phyloP scores from a whole-genome alignment of 2,888 invertebrate genomes.

The Drosophila meridiana region DNA sequence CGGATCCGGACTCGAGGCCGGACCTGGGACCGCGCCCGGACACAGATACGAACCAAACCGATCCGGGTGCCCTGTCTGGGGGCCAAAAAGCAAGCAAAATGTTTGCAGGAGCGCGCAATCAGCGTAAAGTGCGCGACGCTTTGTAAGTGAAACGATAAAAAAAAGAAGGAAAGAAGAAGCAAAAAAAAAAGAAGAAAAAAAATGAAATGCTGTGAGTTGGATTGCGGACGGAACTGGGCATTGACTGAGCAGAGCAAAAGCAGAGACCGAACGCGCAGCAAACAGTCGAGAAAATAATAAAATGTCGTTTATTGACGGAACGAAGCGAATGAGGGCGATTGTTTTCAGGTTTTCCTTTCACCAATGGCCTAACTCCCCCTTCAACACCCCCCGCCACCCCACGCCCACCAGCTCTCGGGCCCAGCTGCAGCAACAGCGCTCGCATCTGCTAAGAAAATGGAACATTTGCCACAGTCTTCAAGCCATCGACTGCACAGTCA shows the following conservation, averaged over 20 bases:
- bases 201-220: slow-evolving; percentile 8
- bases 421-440: slow-evolving; percentile 23
- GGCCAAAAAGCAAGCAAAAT: slow-evolving; percentile 57
- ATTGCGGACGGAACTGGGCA: slow-evolving; percentile 35
- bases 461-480: slow-evolving; percentile 3
- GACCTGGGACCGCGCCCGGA: slow-evolving; percentile 12
- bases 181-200: neutral
- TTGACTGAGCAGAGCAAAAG: slow-evolving; percentile 4
- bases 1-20: slow-evolving; percentile 8
- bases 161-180: neutral
- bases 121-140: slow-evolving; percentile 79
- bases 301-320: slow-evolving; percentile 75
- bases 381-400: neutral
- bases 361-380: slow-evolving; percentile 3
- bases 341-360: slow-evolving; percentile 44
- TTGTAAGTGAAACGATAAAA: slow-evolving; percentile 76
- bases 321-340: slow-evolving; percentile 44
- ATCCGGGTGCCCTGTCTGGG: slow-evolving; percentile 36
- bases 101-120: slow-evolving; percentile 76
- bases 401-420: no score
- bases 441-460: slow-evolving; percentile 20
- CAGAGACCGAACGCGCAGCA: slow-evolving; percentile 30
- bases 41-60: slow-evolving; percentile 21
- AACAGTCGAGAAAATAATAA: slow-evolving; percentile 66
- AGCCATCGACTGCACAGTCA: slow-evolving; percentile 19